Evolutionary conservation across 2,888 invertebrate species (phyloP).

Genomic region (Drosophila merina): DNA sequence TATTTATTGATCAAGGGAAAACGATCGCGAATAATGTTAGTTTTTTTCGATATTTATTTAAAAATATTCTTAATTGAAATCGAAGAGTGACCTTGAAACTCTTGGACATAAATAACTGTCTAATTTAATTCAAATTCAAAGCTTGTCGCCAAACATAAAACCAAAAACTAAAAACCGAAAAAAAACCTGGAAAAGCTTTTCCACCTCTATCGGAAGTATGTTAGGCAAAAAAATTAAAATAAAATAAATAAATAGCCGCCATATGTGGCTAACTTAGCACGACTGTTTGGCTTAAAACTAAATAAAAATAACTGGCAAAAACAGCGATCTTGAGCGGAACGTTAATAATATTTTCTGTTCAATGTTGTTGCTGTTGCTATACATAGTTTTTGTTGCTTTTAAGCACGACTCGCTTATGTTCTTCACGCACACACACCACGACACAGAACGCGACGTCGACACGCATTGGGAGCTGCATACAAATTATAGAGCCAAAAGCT

Average conservation of each 20-base stretch:
- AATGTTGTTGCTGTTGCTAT: slow-evolving; percentile 54
- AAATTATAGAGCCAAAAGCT: slow-evolving; percentile 76
- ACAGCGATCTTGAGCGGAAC: slow-evolving; percentile 77
- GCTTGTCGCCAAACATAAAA: slow-evolving; percentile 19
- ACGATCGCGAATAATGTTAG: neutral
- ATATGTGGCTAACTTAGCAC: slow-evolving; percentile 37
- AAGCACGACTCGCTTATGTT: slow-evolving; percentile 72
- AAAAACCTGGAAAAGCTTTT: slow-evolving; percentile 14
- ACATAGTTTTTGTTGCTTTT: slow-evolving; percentile 48
- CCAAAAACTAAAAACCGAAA: neutral
- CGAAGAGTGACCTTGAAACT: neutral
- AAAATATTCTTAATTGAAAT: neutral
- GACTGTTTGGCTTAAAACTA: slow-evolving; percentile 20
- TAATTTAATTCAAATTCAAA: slow-evolving; percentile 5
- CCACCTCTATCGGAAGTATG: slow-evolving; percentile 28
- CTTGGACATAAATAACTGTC: slow-evolving; percentile 3
- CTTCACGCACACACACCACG: slow-evolving; percentile 60
- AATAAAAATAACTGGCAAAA: slow-evolving; percentile 40
- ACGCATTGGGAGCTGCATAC: slow-evolving; percentile 70
- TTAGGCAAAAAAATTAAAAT: neutral
- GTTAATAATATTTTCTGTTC: slow-evolving; percentile 80
- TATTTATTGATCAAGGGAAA: slow-evolving; percentile 2
- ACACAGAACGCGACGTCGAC: slow-evolving; percentile 23
- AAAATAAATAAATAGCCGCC: slow-evolving; percentile 19
- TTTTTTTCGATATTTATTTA: neutral